phyloP scores from a whole-genome alignment of 2,888 invertebrate genomes.

The Drosophila anceps region DNA sequence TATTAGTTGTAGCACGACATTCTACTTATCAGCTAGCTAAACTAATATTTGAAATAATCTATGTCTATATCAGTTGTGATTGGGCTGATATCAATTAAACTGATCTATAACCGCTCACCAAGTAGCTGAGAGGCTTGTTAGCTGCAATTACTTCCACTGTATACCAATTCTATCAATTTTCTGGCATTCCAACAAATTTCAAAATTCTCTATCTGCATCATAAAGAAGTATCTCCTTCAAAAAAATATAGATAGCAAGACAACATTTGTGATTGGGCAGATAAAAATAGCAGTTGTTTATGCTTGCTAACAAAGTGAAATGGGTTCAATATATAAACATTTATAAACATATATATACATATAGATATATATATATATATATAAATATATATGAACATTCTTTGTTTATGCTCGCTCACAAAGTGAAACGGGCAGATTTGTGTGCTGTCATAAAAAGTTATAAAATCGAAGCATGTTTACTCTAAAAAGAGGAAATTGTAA shows the following conservation, averaged over 20 bases:
- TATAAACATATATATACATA: too few species aligned
- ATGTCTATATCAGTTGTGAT: neutral
- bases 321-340: neutral
- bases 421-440: neutral
- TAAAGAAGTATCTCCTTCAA: neutral
- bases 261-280: neutral
- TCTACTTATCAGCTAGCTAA: too few species aligned
- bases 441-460: too few species aligned
- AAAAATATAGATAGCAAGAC: neutral
- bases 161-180: neutral
- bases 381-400: neutral
- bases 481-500: too few species aligned
- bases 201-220: neutral
- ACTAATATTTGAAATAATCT: too few species aligned
- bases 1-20: neutral
- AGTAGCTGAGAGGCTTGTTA: too few species aligned
- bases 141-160: neutral
- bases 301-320: neutral
- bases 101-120: too few species aligned
- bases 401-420: conserved; percentile 1
- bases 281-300: conserved; percentile 1
- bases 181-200: neutral
- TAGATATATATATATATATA: neutral
- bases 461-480: neutral
- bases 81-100: neutral